phyloP scores from a whole-genome alignment of 2,113 vertebrate genomes.

The Vulpes ferrilata region DNA sequence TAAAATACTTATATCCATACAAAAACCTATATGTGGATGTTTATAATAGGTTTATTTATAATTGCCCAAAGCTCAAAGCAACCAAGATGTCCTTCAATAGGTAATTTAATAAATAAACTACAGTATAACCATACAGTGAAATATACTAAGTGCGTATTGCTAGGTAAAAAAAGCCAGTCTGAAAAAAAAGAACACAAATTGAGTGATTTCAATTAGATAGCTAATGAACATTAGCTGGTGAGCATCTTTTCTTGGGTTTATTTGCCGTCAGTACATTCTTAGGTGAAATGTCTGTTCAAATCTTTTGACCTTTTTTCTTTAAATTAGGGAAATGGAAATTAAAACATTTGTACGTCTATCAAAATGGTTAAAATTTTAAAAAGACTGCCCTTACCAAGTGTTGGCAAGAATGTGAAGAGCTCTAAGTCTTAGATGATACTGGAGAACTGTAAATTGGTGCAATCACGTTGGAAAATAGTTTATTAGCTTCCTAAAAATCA shows the following conservation, averaged over 20 bases:
- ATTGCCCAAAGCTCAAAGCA: not conserved
- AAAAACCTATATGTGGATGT: not conserved
- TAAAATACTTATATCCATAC: not conserved
- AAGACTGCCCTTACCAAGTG: not conserved
- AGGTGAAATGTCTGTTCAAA: not conserved
- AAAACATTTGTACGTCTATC: not conserved
- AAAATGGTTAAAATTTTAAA: not conserved
- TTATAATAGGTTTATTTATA: not conserved
- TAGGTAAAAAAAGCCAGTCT: not conserved
- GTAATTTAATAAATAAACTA: not conserved
- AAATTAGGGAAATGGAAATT: not conserved
- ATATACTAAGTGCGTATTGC: not conserved
- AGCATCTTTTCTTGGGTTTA: not conserved
- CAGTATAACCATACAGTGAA: not conserved
- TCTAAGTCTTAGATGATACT: not conserved
- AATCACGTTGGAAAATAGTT: not conserved
- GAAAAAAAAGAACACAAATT: not conserved
- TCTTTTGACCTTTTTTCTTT: not conserved
- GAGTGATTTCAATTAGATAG: not conserved
- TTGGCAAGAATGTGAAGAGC: not conserved
- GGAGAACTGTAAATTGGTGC: not conserved
- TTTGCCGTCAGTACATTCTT: not conserved
- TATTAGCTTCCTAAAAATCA: not conserved
- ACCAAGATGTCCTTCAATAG: not conserved
- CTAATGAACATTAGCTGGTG: not conserved